Base-by-base conservation (phyloP, 1,140 invertebrate species). In the Phymorhynchus buccinoides region DNA sequence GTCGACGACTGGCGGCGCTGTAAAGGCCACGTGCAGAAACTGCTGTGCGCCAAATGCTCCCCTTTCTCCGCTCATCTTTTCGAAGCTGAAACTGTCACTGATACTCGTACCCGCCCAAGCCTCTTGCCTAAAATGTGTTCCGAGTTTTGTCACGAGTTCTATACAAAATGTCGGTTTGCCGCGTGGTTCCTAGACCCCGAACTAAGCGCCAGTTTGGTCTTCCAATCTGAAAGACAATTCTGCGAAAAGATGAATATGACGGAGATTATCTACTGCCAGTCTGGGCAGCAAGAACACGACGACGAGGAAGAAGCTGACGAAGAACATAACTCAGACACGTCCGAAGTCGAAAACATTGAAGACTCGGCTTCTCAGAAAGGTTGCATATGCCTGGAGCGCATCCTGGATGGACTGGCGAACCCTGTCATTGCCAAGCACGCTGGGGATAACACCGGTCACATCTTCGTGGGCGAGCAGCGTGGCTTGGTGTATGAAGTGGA, bases 61-160 rank as follows among this genome's bases (percentile, higher is more conserved):
- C 92, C 92, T 14, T 91, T 90, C 71, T 91, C 91, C 0, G 90
- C 91, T 18, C 91, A 93, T 80, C 86, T 92, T 3, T 92, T 89
- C 81, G 89, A 89, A 73, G 85, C 88, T 1, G 91, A 92, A 56
- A 75, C 44, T 9, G 30, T 22, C 42, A 4, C 32, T 3, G n/a
- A 9, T 32, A n/a, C n/a, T 35, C 7, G 1, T n/a, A 27, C 48
- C 52, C 41, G 68, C 44, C 86, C 88, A 9, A 48, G 87, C 30
- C 27, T 77, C 14, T 89, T 92, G 56, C 89, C 90, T 27, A 89
- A 88, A 39, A 80, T 92, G 22, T 92, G 91, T 80, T 52, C 37
- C 9, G 48, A 41, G 9, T 91, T 90, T 85, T 92, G 91, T 83
- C 32, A 75, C 56, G 14, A 79, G 0, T 90, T 92, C 71, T 90